Percentiles rank a stretch among this genome's conserved stretches.
phyloP scores from a whole-genome alignment of 2,888 invertebrate genomes.

The Trachelus tabidus region DNA sequence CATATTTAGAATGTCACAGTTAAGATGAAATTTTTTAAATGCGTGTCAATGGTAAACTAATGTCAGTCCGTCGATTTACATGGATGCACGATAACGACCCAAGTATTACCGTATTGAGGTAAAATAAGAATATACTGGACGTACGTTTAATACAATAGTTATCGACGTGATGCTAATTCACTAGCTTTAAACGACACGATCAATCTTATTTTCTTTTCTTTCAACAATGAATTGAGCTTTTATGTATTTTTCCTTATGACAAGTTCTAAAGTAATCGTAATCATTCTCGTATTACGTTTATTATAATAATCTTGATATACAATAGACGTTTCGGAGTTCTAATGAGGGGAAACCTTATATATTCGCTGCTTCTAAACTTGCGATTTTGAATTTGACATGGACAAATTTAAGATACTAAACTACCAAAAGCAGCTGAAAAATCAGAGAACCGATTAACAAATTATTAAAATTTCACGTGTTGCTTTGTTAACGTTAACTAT shows the following conservation, averaged over 20 bases:
- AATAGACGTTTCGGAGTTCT: not conserved
- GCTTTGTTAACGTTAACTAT: not conserved
- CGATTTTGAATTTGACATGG: not conserved
- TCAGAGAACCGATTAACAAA: not conserved
- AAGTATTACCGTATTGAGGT: not conserved
- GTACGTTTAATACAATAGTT: not conserved
- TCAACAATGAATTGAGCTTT: not conserved
- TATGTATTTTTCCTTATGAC: not conserved
- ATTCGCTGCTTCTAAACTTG: not conserved
- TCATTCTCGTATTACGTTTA: not conserved
- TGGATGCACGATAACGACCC: not conserved
- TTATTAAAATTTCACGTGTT: not conserved
- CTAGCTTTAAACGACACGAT: not conserved
- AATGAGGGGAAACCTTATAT: not conserved
- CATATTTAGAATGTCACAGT: not conserved
- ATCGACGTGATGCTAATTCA: not conserved
- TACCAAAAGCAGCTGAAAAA: not conserved
- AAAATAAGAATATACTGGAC: not conserved
- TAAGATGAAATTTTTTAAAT: not conserved
- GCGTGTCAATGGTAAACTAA: not conserved
- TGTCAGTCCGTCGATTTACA: not conserved
- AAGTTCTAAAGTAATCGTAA: not conserved
- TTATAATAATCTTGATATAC: not conserved
- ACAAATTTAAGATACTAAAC: not conserved
- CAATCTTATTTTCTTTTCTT: not conserved